phyloP scores from a whole-genome alignment of 2,797 vertebrate species.

The Sebastes vulpes region DNA sequence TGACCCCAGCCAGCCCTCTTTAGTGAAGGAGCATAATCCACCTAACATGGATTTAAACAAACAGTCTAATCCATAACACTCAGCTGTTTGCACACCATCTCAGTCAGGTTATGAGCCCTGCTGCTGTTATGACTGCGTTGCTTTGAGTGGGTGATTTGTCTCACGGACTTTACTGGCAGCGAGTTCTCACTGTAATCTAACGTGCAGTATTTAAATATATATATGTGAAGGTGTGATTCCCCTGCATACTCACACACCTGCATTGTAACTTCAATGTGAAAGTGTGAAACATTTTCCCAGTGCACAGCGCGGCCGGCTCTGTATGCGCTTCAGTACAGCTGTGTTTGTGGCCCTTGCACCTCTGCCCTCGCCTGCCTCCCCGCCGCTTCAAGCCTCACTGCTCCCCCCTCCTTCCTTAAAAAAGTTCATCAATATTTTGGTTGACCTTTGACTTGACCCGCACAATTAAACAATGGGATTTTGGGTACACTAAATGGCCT shows the following conservation, averaged over 20 bases:
- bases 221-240: neutral
- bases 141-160: slow-evolving; percentile 34
- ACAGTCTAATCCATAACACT: slow-evolving; percentile 81
- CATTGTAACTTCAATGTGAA: neutral
- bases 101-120: slow-evolving; percentile 41
- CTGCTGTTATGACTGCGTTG: slow-evolving; percentile 35
- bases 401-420: slow-evolving; percentile 72
- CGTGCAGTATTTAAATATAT: neutral
- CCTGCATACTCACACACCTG: neutral
- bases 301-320: neutral
- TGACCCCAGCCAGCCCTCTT: slow-evolving; percentile 70
- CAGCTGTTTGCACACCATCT: slow-evolving; percentile 56
- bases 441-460: slow-evolving; percentile 96
- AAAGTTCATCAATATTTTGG: slow-evolving; percentile 93
- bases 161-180: slow-evolving; percentile 18
- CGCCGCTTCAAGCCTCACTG: slow-evolving; percentile 80
- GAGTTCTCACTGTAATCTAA: neutral
- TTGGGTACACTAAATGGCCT: slow-evolving; percentile 94
- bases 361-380: slow-evolving; percentile 62
- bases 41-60: slow-evolving; percentile 84
- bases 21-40: slow-evolving; percentile 79
- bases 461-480: slow-evolving; percentile 94
- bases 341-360: slow-evolving; percentile 78
- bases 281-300: slow-evolving; percentile 12
- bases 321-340: slow-evolving; percentile 73